Base-by-base conservation (phyloP, 2,113 vertebrate species). In the Rhynchopsitta pachyrhyncha region DNA sequence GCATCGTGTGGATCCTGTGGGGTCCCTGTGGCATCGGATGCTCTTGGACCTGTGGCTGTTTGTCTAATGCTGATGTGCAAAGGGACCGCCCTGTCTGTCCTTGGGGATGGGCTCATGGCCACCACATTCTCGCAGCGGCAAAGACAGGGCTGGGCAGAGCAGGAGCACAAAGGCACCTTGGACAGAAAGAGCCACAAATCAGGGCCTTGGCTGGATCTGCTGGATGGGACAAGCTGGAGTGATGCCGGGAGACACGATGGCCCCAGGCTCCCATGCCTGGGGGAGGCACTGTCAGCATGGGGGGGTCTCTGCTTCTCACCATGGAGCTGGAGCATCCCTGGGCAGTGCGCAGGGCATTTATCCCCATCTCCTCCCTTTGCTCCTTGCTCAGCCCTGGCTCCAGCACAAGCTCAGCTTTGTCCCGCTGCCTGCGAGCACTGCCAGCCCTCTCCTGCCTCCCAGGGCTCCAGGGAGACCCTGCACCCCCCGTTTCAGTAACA, bases 91-190 rank as follows among this genome's bases (percentile, higher is more conserved):
- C 44, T 67, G 46, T 13, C 46, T 62, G 35, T 68, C 64, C 19
- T 28, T 22, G 53, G 19, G 49, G 12, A 16, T 7, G 25, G 47
- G 39, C 39, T 76, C 16, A n/a, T 64, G 71, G 28, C 22, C 63
- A 37, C 41, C 17, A 5, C 0, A 0, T 35, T 35, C 39, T 74
- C 73, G 7, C 5, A 0, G 52, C 11, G 11, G 42, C 23, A 23
- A 42, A 41, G 42, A 39, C 47, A 74, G 33, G 13, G 50, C 18
- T 28, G 35, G 76, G 68, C 60, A 70, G 41, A 70, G 46, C 64
- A 66, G 59, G 39, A 42, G 27, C 8, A 8, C 19, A 23, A 41
- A 22, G 47, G 16, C 24, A 12, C 62, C 66, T 44, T 44, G 68
- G 28, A 35, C 6, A 41, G 47, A 70, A 33, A 42, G 24, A 80